phyloP scores from a whole-genome alignment of 1,140 invertebrate genomes.

The Drosophila ercepeae region DNA sequence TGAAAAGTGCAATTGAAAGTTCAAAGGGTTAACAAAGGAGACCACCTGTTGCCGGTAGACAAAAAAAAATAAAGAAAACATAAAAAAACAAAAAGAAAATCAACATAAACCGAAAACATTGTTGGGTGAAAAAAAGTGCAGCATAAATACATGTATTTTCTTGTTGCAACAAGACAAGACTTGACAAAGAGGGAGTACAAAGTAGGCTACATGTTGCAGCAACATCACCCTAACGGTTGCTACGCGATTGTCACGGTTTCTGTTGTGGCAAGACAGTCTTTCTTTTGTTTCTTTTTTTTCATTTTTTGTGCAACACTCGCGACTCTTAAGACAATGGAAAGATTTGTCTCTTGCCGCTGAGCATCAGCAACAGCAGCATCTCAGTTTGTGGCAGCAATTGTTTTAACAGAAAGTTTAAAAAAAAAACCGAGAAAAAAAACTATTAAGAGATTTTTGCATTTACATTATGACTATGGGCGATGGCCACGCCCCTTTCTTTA shows the following conservation, averaged over 20 bases:
- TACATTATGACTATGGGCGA: conserved; percentile 8
- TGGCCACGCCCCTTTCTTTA: conserved; percentile 21
- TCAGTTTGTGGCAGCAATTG: no score
- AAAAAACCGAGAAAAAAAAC: conserved; percentile 38
- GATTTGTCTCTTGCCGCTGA: conserved; percentile 34
- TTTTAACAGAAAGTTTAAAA: no score
- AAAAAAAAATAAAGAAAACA: conserved; percentile 12
- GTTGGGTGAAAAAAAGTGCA: conserved; percentile 34
- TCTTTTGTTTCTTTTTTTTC: conserved; percentile 2
- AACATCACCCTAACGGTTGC: conserved; percentile 28
- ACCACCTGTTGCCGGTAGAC: conserved; percentile 29
- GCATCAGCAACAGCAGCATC: conserved; percentile 23
- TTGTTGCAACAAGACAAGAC: conserved; percentile 2
- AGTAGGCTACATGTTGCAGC: conserved; percentile 38
- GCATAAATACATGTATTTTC: conserved; percentile 41
- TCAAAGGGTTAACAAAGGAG: conserved; percentile 2
- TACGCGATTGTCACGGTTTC: conserved; percentile 18
- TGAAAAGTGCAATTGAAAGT: conserved; percentile 22
- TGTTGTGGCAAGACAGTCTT: conserved; percentile 9
- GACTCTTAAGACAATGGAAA: conserved; percentile 48
- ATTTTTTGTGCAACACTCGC: conserved; percentile 20
- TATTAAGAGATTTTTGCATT: conserved; percentile 33
- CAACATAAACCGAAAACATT: background rate
- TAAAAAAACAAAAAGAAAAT: background rate
- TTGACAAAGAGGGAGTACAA: background rate